These are phyloP conservation scores for Oxygymnocypris stewartii DNA, from an alignment of 2,113 vertebrate species.

Conservation along the genomic window DNA sequence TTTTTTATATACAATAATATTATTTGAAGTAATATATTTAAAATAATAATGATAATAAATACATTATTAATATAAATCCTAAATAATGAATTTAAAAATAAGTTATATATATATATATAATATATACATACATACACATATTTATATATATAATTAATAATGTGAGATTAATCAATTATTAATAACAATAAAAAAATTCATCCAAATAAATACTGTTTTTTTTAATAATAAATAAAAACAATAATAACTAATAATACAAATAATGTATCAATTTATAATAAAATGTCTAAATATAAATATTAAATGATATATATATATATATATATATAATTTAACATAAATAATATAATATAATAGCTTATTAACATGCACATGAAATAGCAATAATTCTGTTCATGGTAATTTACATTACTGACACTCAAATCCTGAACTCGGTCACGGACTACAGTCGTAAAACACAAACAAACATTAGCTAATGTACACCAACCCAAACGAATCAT, in stretches of 20 bases:
- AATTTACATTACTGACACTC: background rate
- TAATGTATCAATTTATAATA: background rate
- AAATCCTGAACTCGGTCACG: background rate
- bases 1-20: background rate
- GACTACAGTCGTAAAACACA: background rate
- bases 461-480: slow-evolving; percentile 11
- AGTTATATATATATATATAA: too few species aligned
- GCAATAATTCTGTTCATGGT: background rate
- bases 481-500: slow-evolving; percentile 1
- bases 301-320: background rate
- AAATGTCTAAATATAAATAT: background rate
- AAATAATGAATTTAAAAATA: too few species aligned
- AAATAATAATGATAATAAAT: too few species aligned
- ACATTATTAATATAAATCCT: too few species aligned
- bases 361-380: background rate
- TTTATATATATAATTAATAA: too few species aligned
- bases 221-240: too few species aligned
- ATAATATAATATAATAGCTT: background rate
- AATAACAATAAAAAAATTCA: too few species aligned
- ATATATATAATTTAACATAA: too few species aligned
- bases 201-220: too few species aligned
- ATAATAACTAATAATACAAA: too few species aligned
- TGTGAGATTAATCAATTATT: too few species aligned
- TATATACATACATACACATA: too few species aligned
- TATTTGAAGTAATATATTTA: background rate